Evolutionary conservation across 2,113 vertebrate genomes (phyloP), one percentile per base, ranked within the genome.

Genomic region (Grammomys surdaster): DNA sequence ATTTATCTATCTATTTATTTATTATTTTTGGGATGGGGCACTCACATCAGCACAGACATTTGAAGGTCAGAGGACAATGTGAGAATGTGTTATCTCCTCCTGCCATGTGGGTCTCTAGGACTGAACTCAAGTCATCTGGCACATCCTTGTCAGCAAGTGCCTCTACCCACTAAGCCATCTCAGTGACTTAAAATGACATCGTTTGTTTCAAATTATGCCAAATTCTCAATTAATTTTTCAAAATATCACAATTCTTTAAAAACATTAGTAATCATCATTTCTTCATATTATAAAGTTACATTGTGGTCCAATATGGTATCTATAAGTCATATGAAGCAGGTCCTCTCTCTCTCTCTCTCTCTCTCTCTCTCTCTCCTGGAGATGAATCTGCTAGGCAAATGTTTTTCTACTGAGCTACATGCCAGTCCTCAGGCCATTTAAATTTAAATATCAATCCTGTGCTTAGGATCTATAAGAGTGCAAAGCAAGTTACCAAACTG

Each of bases 201-300:
- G 22, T 65, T 81, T 77, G 24, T 60, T 65, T 36, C 33, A 89
- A 43, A 69, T 69, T 54, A 67, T 19, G 56, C 72, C 5, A 16
- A 95, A 90, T 33, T 20, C 36, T 60, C 54, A 89, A 75, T 69
- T 87, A 56, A 89, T 46, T 75, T 91, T 93, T 13, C 24, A 19
- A 48, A 89, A 78, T 80, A 69, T 73, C 65, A 78, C 72, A 89
- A 69, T 46, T 95, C 46, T 90, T 97, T 93, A 60, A 96, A 93
- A 60, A 7, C 72, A 76, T 77, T 70, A 91, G 72, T 67, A 73
- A 77, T 85, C 63, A 75, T 14, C 54, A 88, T 51, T 86, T 93
- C 26, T 46, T 46, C 67, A 72, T 26, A 80, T 7, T 46, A n/a
- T 85, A 86, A 82, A 91, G 13, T 31, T 91, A 36, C 46, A 46